phyloP scores from a whole-genome alignment of 2,888 invertebrate genomes.

The Hydroisotoma schaefferi region DNA sequence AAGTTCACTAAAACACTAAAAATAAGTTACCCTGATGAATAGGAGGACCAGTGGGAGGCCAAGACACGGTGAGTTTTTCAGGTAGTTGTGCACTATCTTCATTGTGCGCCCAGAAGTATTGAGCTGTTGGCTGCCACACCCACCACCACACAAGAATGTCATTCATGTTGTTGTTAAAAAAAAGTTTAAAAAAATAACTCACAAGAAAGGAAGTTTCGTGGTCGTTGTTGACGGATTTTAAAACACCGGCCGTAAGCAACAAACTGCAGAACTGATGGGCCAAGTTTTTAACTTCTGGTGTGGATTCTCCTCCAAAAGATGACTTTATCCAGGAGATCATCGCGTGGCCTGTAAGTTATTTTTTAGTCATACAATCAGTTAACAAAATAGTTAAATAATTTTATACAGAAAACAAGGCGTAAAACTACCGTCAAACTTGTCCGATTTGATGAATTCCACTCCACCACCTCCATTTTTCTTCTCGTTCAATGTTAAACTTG shows the following conservation, averaged over 20 bases:
- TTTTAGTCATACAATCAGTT: too few species aligned
- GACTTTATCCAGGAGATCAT: slow-evolving; percentile 84
- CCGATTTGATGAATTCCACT: slow-evolving; percentile 76
- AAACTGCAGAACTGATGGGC: slow-evolving; percentile 82
- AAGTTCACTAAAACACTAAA: too few species aligned
- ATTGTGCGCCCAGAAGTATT: too few species aligned
- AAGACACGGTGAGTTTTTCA: too few species aligned
- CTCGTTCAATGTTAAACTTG: slow-evolving; percentile 70
- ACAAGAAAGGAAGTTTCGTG: too few species aligned
- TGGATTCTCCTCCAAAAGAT: slow-evolving; percentile 67
- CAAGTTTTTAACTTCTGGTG: slow-evolving; percentile 71
- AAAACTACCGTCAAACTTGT: slow-evolving; percentile 91
- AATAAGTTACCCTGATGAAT: too few species aligned
- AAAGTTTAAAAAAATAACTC: too few species aligned
- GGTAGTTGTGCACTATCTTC: too few species aligned
- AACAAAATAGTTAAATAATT: background rate
- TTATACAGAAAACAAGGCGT: slow-evolving; percentile 23
- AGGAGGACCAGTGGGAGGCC: too few species aligned
- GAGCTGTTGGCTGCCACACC: background rate
- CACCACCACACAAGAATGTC: too few species aligned
- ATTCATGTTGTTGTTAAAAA: too few species aligned
- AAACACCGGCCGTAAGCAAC: slow-evolving; percentile 78
- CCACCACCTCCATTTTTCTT: slow-evolving; percentile 8
- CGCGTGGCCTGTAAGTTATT: slow-evolving; percentile 73
- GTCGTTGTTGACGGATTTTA: too few species aligned